phyloP scores from a whole-genome alignment of 2,888 invertebrate genomes.

The Oscheius sp. region DNA sequence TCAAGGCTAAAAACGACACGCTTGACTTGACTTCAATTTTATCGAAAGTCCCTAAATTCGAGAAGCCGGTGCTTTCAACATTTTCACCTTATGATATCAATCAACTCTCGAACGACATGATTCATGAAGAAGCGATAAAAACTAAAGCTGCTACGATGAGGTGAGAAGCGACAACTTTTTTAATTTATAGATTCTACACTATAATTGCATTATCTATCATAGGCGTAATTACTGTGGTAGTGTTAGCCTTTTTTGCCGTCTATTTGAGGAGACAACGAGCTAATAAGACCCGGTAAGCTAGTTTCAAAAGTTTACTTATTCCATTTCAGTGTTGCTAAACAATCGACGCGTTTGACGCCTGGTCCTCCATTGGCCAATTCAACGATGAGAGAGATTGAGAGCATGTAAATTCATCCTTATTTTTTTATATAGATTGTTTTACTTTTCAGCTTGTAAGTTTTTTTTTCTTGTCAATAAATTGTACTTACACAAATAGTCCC shows the following conservation, averaged over 20 bases:
- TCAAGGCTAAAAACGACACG: no score
- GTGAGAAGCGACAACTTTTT: background rate
- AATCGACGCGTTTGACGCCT: no score
- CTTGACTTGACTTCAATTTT: constrained; percentile 66
- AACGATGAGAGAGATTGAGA: background rate
- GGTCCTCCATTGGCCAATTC: constrained; percentile 1
- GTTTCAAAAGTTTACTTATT: background rate
- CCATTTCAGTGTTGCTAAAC: background rate
- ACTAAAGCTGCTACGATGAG: constrained; percentile 38
- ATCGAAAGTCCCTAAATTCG: constrained; percentile 65
- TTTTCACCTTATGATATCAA: constrained; percentile 69
- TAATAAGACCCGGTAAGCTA: constrained; percentile 9
- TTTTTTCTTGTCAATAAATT: no score
- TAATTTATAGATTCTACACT: no score
- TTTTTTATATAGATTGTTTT: no score
- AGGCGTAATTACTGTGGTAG: constrained; percentile 53
- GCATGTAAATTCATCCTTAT: no score
- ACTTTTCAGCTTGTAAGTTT: no score
- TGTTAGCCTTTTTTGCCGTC: constrained; percentile 74
- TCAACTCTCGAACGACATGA: constrained; percentile 60
- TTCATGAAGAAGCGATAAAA: constrained; percentile 45
- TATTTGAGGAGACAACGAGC: constrained; percentile 44
- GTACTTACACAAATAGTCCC: no score
- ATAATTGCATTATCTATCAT: constrained; percentile 60
- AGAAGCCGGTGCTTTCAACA: constrained; percentile 56